phyloP scores from a whole-genome alignment of 2,113 vertebrate species.

The Phalacrocorax carbo region DNA sequence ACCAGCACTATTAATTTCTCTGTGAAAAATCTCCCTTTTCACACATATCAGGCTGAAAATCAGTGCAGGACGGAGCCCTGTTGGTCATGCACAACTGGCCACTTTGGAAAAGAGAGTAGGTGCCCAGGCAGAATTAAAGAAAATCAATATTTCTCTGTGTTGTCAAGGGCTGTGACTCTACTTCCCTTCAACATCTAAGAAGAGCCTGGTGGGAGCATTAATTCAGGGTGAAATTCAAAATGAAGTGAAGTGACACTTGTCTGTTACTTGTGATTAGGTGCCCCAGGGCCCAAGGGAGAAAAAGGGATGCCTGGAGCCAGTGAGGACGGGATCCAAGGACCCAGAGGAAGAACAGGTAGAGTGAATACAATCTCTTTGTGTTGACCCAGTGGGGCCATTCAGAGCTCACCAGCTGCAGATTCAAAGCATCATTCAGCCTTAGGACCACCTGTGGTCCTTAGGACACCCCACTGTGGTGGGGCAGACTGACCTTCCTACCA shows the following conservation, averaged over 20 bases:
- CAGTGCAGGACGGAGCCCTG: not conserved
- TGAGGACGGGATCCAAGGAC: constrained; percentile 31
- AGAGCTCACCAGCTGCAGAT: not conserved
- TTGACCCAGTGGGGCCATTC: not conserved
- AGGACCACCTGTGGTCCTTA: not conserved
- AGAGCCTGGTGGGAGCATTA: not conserved
- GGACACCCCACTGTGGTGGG: not conserved
- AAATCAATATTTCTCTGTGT: not conserved
- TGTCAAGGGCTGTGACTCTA: not conserved
- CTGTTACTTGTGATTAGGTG: constrained; percentile 20
- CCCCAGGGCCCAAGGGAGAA: constrained; percentile 54
- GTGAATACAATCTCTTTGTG: not conserved
- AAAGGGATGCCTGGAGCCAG: constrained; percentile 22
- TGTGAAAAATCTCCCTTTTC: not conserved
- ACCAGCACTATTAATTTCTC: not conserved
- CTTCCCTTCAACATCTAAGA: not conserved
- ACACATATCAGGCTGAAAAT: not conserved
- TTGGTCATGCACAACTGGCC: not conserved
- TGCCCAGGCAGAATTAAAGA: not conserved
- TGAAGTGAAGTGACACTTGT: not conserved
- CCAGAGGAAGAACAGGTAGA: constrained; percentile 60
- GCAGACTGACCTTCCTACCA: not conserved
- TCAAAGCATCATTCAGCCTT: not conserved
- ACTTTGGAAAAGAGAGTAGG: not conserved
- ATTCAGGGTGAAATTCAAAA: not conserved